phyloP scores from a whole-genome alignment of 2,797 vertebrate genomes.

The Eulemur mongoz region DNA sequence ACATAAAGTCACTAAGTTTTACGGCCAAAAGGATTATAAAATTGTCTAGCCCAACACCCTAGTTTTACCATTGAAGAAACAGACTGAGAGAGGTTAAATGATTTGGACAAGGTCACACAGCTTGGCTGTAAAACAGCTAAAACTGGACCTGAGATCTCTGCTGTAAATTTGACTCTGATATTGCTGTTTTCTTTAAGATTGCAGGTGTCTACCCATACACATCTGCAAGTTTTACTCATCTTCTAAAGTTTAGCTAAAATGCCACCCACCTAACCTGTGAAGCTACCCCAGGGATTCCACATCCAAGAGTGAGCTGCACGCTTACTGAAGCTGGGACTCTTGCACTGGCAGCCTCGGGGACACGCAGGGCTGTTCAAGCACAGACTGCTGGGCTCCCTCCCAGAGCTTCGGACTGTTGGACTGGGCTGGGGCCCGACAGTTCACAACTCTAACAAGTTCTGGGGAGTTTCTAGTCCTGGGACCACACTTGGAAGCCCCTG shows the following conservation, averaged over 20 bases:
- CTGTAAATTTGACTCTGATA: background rate
- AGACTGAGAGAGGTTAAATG: background rate
- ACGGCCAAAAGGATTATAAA: background rate
- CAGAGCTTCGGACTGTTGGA: background rate
- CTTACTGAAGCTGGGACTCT: background rate
- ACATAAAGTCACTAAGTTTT: conserved; percentile 13
- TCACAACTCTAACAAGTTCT: background rate
- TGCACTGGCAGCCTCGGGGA: too few relatives aligned
- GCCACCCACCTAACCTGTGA: background rate
- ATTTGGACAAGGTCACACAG: background rate
- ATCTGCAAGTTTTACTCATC: background rate
- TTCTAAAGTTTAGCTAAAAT: background rate
- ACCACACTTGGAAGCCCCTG: background rate
- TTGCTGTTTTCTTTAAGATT: background rate
- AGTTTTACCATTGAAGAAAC: conserved; percentile 6
- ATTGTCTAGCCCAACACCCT: background rate
- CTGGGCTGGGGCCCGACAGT: background rate
- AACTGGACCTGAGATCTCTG: background rate
- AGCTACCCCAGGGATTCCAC: background rate
- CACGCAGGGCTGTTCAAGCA: background rate
- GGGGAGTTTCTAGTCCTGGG: background rate
- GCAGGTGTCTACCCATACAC: background rate
- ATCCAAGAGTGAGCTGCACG: background rate
- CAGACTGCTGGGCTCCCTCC: too few relatives aligned
- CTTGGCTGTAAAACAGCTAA: background rate